A percentile compares a stretch with the other conserved stretches of the same genome.
Conservation (phyloP, 2,113 vertebrate species). For the Chaetodon trifascialis region DNA sequence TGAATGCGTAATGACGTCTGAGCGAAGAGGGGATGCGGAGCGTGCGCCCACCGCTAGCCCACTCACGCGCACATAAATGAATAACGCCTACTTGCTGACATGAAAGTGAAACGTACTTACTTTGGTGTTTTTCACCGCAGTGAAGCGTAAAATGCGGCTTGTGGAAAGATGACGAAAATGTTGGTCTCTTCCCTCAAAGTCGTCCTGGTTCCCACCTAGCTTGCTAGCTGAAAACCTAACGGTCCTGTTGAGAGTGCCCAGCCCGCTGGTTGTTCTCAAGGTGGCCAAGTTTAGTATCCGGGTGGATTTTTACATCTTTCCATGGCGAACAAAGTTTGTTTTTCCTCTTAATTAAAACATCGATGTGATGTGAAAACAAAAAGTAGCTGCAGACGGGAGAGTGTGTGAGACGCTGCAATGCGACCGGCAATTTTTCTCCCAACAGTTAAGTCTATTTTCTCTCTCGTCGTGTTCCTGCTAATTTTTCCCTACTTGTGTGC, state of each 20-base stretch:
- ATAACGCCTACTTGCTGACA: slow-evolving; percentile 9
- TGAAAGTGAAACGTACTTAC: slow-evolving; percentile 73
- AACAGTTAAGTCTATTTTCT: not conserved
- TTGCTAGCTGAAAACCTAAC: slow-evolving; percentile 52
- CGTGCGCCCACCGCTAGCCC: slow-evolving; percentile 41
- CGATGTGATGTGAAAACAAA: not conserved
- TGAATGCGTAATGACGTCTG: slow-evolving; percentile 72
- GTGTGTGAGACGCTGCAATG: slow-evolving; percentile 53
- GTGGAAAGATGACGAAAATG: not conserved
- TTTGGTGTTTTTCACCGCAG: slow-evolving; percentile 44
- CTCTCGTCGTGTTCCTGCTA: slow-evolving; percentile 25
- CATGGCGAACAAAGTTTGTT: slow-evolving; percentile 24
- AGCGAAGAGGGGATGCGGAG: slow-evolving; percentile 24
- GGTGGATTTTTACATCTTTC: slow-evolving; percentile 58
- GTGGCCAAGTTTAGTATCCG: slow-evolving; percentile 40
- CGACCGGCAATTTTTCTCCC: not conserved
- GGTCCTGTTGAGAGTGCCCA: slow-evolving; percentile 46
- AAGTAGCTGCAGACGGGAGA: not conserved
- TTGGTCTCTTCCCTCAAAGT: not conserved
- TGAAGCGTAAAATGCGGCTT: not conserved
- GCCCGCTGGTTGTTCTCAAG: slow-evolving; percentile 41
- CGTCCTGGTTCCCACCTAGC: slow-evolving; percentile 24
- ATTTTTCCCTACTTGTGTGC: not conserved
- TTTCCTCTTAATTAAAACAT: not conserved
- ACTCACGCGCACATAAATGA: slow-evolving; percentile 34